These are phyloP conservation scores for Tangara arthus DNA, from an alignment of 2,797 vertebrate genomes.

Conservation along the genomic window DNA sequence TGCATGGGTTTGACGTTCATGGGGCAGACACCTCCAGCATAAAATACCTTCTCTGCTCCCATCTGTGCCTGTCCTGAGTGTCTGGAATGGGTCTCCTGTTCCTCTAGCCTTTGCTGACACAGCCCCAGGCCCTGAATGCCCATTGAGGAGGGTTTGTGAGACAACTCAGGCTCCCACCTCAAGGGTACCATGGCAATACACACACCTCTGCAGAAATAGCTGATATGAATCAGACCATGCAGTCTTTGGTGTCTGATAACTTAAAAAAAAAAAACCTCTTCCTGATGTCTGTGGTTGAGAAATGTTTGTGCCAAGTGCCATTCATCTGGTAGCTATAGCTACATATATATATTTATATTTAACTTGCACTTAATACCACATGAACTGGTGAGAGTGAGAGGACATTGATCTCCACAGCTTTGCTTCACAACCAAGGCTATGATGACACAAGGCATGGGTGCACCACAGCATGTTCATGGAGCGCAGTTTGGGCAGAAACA, in stretches of 20 bases:
- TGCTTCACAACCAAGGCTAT: neutral
- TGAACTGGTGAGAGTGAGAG: neutral
- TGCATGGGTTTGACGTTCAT: neutral
- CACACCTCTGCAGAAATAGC: neutral
- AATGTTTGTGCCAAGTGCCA: neutral
- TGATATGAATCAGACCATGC: neutral
- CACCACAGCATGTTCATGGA: neutral
- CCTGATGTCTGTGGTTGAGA: constrained; percentile 6
- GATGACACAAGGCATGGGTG: neutral
- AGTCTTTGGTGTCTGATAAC: neutral
- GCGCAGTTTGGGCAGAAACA: neutral
- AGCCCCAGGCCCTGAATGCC: neutral
- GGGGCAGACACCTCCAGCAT: neutral
- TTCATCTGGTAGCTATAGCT: constrained; percentile 44
- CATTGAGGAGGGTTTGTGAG: neutral
- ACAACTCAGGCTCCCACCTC: neutral
- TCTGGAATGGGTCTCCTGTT: neutral
- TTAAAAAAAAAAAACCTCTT: neutral
- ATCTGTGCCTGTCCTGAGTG: neutral
- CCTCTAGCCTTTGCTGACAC: neutral
- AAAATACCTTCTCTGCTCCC: neutral
- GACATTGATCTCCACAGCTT: neutral
- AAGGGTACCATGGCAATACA: too few species aligned
- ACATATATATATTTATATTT: constrained; percentile 37
- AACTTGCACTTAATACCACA: constrained; percentile 27